Evolutionary conservation across 1,140 invertebrate species (phyloP), one percentile per base, ranked within the genome.

Genomic region (Cyphomyrmex costatus): DNA sequence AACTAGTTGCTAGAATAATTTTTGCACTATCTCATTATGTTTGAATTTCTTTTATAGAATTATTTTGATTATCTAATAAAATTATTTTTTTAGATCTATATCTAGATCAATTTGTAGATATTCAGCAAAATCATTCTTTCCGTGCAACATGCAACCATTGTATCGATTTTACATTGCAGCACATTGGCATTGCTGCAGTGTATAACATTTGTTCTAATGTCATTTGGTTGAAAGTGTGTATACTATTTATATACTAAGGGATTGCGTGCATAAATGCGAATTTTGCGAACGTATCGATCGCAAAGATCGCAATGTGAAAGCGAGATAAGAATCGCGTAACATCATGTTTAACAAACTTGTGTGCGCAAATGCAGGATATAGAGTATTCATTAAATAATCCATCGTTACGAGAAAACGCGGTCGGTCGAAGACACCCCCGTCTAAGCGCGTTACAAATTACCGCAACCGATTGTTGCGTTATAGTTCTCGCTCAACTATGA

Each of bases 371-470:
- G 78, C 10, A 21, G 27, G 51, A 58, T 24, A 24, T 33, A 33
- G 24, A 12, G 49, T 66, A 24, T 27, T 24, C 24, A 7, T 70
- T 80, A 58, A 70, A 56, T 42, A 80, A 68, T 70, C 46, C 30
- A 70, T 33, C 46, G 30, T 70, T 46, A 56, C 27, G 12, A 19
- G 16, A 16, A 56, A 82, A 82, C 30, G 36, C 42, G 70, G 30
- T 10, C 51, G 42, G 19, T 79, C 68, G 51, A 21, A 85, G 56
- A 83, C 68, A 51, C 33, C 42, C 42, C 16, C 19, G 8, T 16
- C 12, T 49, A 21, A 60, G 19, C 33, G 53, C 49, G 36, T 30
- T n/a, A 88, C 21, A 71, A 89, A 89, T 89, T 80, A 46, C 60
- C 30, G 27, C n/a, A 16, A 71, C 4, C 49, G 80, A 79, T 82